Base-by-base conservation (phyloP, 2,113 vertebrate species). In the Cercopithecus mona region DNA sequence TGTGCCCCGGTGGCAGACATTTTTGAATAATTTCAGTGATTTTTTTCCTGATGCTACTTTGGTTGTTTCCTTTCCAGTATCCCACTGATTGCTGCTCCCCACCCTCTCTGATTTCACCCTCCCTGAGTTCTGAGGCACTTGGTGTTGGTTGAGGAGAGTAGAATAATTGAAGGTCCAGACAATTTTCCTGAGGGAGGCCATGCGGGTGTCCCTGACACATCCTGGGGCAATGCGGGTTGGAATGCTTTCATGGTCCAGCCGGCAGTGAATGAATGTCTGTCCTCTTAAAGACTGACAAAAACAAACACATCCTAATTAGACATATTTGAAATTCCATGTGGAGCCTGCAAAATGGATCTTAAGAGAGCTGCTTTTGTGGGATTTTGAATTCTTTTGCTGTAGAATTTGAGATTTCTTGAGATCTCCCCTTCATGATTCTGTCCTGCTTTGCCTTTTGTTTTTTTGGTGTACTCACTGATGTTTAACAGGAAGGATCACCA, bases 11-110 rank as follows among this genome's bases (percentile, higher is more conserved):
- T 80, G 93, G 90, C 40, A 80, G 90, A 45, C 64, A 70, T 66
- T 82, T 93, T 73, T 93, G 43, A 93, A 57, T 87, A 68, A 80
- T 90, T 96, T 95, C n/a, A 89, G 73, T 73, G 18, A 7, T 8
- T 79, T 70, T 81, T 18, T 75, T 79, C 3, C 18, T 38, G 22
- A 12, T 43, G 68, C 40, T 80, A 3, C 8, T 2, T 20, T 55
- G 8, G 66, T 64, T 30, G 6, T 50, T 68, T 66, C 35, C 23
- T 72, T 61, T 43, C 20, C 27, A 2, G 25, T 17, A 12, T 61
- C 61, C 50, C 68, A 10, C n/a, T 66, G 83, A 35, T 79, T 12
- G 10, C 45, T 4, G 9, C n/a, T 22, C 16, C 20, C 23, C 13
- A 2, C 8, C 55, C 12, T 50, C 20, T 27, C 52, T 14, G 13